A percentile compares a stretch with the other conserved stretches of the same genome.
These are phyloP conservation scores for Vespertilio murinus DNA, from an alignment of 2,797 vertebrate species.

Conservation along the genomic window DNA sequence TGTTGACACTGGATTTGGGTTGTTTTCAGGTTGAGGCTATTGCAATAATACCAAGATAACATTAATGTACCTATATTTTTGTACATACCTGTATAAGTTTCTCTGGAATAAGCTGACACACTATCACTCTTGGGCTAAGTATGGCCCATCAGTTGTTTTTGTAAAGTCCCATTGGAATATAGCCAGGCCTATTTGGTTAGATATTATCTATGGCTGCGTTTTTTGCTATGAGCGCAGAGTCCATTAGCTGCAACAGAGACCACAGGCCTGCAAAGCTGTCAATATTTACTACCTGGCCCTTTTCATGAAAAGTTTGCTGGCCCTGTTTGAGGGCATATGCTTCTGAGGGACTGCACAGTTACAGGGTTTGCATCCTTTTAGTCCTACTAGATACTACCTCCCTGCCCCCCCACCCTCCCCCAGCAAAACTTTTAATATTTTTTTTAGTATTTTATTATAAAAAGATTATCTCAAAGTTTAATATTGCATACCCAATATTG, in stretches of 20 bases:
- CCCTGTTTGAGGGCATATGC: neutral
- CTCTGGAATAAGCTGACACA: neutral
- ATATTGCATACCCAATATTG: neutral
- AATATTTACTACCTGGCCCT: neutral
- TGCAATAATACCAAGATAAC: neutral
- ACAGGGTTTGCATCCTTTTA: neutral
- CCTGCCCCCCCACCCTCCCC: no score
- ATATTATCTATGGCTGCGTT: neutral
- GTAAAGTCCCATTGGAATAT: neutral
- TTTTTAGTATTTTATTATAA: constrained; percentile 42
- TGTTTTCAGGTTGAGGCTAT: neutral
- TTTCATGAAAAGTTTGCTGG: neutral
- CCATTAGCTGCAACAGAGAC: neutral
- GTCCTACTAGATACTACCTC: neutral
- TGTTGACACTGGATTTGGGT: neutral
- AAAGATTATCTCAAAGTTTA: neutral
- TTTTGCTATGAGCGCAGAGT: neutral
- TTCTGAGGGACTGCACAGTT: neutral
- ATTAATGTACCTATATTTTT: neutral
- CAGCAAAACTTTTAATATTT: neutral
- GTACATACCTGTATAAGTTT: neutral
- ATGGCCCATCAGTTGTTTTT: neutral
- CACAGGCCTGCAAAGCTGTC: neutral
- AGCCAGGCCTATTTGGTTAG: neutral
- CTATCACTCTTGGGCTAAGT: neutral